Base-by-base conservation (phyloP, 2,797 vertebrate species). In the Falco peregrinus region DNA sequence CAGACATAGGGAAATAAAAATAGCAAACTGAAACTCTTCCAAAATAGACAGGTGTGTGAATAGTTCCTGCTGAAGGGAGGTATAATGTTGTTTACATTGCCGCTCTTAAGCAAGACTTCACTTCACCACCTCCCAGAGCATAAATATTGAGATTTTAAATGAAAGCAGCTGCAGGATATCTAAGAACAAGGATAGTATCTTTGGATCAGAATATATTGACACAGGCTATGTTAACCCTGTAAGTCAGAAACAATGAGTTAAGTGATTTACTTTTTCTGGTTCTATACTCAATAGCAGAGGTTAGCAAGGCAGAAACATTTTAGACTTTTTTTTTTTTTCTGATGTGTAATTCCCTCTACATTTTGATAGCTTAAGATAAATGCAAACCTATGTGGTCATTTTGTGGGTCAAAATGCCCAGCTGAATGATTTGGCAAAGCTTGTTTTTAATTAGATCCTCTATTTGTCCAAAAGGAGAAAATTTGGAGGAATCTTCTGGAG, bases 11-110 rank as follows among this genome's bases (percentile, higher is more conserved):
- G 80, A 95, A 93, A 89, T 94, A 89, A 96, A 96, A 97, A 96
- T 86, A 97, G 57, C n/a, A 54, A 70, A 75, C 68, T 95, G 96
- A 98, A 96, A 97, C 76, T 80, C 91, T 95, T 97, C 97, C 97
- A 97, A 78, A 96, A 96, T 95, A 93, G 91, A 94, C 97, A 98
- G 97, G 97, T 97, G 97, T 96, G 95, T 24, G 94, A 96, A 95
- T 33, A 81, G 57, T 45, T 88, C 87, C 77, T 75, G 71, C 80
- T 78, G 74, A 90, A 93, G 61, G 53, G 74, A 89, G 76, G 63
- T 89, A 61, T 17, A n/a, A 92, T 21, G 33, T 87, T 97, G 89
- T 97, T 97, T 92, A 80, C 76, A 68, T 37, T 93, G 26, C 61
- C 71, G 79, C 53, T 82, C 33, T 74, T 60, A 78, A 85, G 91